Evolutionary conservation across 2,888 invertebrate genomes (phyloP).

Genomic region (Epistrophella euchroma): DNA sequence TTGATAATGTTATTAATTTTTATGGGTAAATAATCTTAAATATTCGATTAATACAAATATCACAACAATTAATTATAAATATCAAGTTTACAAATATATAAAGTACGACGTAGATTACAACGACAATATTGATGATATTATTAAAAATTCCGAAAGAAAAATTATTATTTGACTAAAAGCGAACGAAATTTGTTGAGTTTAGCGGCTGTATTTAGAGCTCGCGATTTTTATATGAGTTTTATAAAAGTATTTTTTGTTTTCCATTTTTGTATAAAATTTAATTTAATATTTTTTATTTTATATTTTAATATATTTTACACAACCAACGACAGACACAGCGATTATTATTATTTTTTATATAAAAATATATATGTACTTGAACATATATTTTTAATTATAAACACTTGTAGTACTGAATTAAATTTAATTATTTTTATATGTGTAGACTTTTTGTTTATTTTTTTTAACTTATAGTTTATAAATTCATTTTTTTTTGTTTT

Average conservation of each 20-base stretch:
- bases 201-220: constrained; percentile 57
- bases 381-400: constrained; percentile 12
- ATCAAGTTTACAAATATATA: constrained; percentile 42
- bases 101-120: constrained; percentile 33
- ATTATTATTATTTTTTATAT: constrained; percentile 6
- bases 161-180: constrained; percentile 29
- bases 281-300: not conserved
- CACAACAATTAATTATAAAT: constrained; percentile 57
- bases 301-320: constrained; percentile 50
- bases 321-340: constrained; percentile 70
- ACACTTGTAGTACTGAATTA: constrained; percentile 12
- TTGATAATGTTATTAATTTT: constrained; percentile 35
- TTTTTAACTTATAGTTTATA: constrained; percentile 30
- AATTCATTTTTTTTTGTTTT: constrained; percentile 23
- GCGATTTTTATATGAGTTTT: constrained; percentile 25
- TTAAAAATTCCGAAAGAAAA: not conserved
- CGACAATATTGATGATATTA: constrained; percentile 6
- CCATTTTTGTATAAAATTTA: constrained; percentile 54
- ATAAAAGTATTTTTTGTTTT: constrained; percentile 11
- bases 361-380: constrained; percentile 16
- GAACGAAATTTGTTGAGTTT: not conserved
- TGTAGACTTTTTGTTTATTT: constrained; percentile 7
- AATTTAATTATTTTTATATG: constrained; percentile 23
- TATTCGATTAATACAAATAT: constrained; percentile 59
- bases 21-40: constrained; percentile 37